These are phyloP conservation scores for Salvelinus sp. DNA, from an alignment of 2,113 vertebrate species.

Conservation along the genomic window DNA sequence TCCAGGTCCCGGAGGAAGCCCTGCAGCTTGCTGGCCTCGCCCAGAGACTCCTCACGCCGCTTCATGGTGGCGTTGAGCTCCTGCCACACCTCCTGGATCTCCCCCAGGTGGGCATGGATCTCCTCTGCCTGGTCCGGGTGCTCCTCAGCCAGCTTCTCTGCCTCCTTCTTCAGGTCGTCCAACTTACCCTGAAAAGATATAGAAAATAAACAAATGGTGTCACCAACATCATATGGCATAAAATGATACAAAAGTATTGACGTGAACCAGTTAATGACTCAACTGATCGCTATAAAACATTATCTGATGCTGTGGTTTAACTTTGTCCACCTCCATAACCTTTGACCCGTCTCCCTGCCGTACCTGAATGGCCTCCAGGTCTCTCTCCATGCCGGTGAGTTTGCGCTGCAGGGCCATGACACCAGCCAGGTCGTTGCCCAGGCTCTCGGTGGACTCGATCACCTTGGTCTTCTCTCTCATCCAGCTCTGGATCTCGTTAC, in stretches of 20 bases:
- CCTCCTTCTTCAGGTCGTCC: conserved; percentile 80
- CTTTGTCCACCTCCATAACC: not conserved
- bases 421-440: conserved; percentile 90
- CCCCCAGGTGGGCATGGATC: conserved; percentile 72
- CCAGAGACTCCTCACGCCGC: conserved; percentile 85
- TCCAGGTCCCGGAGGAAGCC: conserved; percentile 90
- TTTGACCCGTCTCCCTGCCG: not conserved
- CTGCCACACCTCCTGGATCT: conserved; percentile 85
- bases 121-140: conserved; percentile 81
- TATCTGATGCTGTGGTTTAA: not conserved
- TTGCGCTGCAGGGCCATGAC: conserved; percentile 91
- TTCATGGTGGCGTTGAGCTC: conserved; percentile 86
- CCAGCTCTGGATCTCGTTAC: conserved; percentile 91
- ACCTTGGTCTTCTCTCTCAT: conserved; percentile 96
- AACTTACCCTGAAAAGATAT: conserved; percentile 76
- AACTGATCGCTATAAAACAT: too few relatives aligned
- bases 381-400: conserved; percentile 88
- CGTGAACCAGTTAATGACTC: not conserved
- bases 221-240: not conserved
- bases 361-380: conserved; percentile 90
- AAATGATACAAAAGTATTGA: not conserved
- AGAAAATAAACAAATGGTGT: not conserved
- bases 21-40: conserved; percentile 89
- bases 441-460: conserved; percentile 89
- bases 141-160: conserved; percentile 75